phyloP scores from a whole-genome alignment of 1,140 invertebrate genomes.

The Rhagoletis pomonella region DNA sequence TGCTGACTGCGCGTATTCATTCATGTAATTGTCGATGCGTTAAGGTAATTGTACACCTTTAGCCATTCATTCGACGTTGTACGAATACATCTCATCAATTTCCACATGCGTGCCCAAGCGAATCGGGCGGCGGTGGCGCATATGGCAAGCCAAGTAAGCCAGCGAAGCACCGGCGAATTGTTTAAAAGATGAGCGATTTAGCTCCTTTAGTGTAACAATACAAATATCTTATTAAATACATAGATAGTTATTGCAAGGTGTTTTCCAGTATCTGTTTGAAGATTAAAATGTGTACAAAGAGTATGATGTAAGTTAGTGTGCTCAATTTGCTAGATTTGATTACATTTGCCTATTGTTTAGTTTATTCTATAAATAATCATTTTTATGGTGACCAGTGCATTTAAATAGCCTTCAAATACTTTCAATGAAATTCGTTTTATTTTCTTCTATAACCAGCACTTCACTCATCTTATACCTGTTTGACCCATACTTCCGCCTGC shows the following conservation, averaged over 20 bases:
- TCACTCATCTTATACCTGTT: too few relatives aligned
- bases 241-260: not conserved
- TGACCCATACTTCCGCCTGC: too few relatives aligned
- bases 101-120: conserved; percentile 47
- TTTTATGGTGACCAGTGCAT: too few relatives aligned
- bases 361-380: too few relatives aligned
- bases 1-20: conserved; percentile 62
- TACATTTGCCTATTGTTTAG: conserved; percentile 57
- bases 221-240: not conserved
- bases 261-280: not conserved
- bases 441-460: too few relatives aligned
- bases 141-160: not conserved
- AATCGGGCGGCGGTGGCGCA: not conserved
- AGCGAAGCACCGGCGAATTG: not conserved
- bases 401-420: too few relatives aligned
- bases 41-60: conserved; percentile 73
- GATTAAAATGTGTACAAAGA: too few relatives aligned
- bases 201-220: not conserved
- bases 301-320: too few relatives aligned
- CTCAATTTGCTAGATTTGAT: conserved; percentile 72
- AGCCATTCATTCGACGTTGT: conserved; percentile 20
- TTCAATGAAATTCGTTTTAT: too few relatives aligned
- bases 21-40: conserved; percentile 74
- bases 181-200: conserved; percentile 23
- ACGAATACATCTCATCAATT: conserved; percentile 36